Evolutionary conservation across 2,113 vertebrate species (phyloP).

Genomic region (cat (Felis catus)): DNA sequence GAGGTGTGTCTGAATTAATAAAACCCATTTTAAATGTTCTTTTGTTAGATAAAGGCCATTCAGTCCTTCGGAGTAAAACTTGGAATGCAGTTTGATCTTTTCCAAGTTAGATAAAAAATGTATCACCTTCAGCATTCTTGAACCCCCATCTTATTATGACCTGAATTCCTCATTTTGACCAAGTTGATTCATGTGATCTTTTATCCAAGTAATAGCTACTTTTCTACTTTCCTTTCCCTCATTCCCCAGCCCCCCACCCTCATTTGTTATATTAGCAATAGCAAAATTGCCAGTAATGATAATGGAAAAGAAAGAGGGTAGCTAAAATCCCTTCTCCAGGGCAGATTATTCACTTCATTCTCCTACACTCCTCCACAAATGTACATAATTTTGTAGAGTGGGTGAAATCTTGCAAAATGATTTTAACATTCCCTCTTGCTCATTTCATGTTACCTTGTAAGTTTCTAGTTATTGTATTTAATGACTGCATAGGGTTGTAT

Average conservation of each 20-base stretch:
- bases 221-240: neutral
- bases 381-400: neutral
- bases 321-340: neutral
- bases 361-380: neutral
- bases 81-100: neutral
- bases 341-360: neutral
- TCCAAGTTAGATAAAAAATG: neutral
- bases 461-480: neutral
- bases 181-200: neutral
- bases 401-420: neutral
- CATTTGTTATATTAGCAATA: neutral
- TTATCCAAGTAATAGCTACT: neutral
- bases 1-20: constrained; percentile 82
- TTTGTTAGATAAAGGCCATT: neutral
- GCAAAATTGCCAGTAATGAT: neutral
- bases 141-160: neutral
- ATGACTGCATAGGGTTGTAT: neutral
- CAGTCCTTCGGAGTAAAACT: neutral
- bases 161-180: neutral
- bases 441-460: neutral
- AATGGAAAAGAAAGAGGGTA: neutral
- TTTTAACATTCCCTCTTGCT: neutral
- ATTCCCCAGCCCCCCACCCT: neutral
- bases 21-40: neutral
- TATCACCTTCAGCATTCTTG: neutral